Percentiles rank a stretch among this genome's conserved stretches.
These are phyloP conservation scores for Gastracanthus pulcherrimus DNA, from an alignment of 2,888 invertebrate species.

Conservation along the genomic window DNA sequence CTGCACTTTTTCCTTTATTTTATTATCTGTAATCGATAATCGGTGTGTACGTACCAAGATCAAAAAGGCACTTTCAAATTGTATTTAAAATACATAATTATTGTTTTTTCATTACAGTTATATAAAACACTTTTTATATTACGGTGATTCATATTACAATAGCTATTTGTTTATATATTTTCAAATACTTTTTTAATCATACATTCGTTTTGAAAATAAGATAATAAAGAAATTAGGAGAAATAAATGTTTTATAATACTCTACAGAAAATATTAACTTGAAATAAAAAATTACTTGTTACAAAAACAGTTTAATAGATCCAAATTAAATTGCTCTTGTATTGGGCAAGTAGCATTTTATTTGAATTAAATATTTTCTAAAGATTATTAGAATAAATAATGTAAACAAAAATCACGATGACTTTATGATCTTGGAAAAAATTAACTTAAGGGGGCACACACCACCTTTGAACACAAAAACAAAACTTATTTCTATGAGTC, in stretches of 20 bases:
- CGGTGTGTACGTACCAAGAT: background rate
- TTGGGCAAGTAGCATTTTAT: background rate
- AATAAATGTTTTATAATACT: background rate
- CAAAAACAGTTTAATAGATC: slow-evolving; percentile 52
- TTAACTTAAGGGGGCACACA: no score
- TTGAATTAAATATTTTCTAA: slow-evolving; percentile 29
- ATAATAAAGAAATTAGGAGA: no score
- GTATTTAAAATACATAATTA: background rate
- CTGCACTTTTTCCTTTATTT: background rate
- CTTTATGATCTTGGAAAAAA: no score
- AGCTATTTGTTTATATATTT: no score
- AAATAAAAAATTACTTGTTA: slow-evolving; percentile 13
- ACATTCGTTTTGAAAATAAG: no score
- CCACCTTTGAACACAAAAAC: no score
- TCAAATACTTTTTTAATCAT: no score
- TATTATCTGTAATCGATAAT: background rate
- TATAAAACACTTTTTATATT: no score
- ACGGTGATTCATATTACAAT: no score
- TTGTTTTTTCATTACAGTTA: background rate
- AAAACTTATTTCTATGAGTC: no score
- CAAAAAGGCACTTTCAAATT: background rate
- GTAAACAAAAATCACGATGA: background rate
- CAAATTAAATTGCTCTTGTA: slow-evolving; percentile 51
- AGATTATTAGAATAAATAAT: background rate
- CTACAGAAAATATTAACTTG: slow-evolving; percentile 13